phyloP scores from a whole-genome alignment of 2,113 vertebrate genomes.

The Pterocles burchelli region DNA sequence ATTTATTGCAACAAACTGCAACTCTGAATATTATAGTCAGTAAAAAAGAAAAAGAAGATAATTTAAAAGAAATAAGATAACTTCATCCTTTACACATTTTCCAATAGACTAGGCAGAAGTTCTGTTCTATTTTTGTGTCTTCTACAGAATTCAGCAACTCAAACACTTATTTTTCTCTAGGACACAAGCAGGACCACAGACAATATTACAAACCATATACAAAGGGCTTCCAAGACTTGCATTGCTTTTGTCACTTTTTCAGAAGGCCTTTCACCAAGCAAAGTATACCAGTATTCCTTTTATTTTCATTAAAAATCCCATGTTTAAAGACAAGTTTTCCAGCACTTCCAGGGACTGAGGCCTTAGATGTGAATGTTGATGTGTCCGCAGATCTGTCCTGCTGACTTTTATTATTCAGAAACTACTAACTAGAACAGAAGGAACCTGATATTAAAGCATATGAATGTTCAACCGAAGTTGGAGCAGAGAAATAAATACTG shows the following conservation, averaged over 20 bases:
- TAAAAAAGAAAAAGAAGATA: background rate
- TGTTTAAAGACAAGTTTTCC: background rate
- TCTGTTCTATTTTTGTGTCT: background rate
- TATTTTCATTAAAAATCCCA: background rate
- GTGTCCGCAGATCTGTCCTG: background rate
- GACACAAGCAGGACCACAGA: background rate
- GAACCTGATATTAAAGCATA: background rate
- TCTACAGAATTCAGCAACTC: background rate
- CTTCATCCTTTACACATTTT: background rate
- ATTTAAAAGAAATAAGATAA: background rate
- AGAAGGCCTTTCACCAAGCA: background rate
- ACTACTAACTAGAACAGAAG: background rate
- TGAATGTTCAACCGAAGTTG: background rate
- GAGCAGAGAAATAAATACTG: background rate
- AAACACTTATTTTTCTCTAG: background rate
- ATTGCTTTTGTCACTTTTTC: background rate
- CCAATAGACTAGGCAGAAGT: background rate
- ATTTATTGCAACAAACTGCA: background rate
- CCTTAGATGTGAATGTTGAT: background rate
- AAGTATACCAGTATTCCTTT: background rate
- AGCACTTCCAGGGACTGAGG: background rate
- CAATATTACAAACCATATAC: background rate
- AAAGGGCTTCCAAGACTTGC: background rate
- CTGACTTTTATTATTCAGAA: background rate
- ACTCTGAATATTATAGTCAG: background rate